phyloP scores from a whole-genome alignment of 2,797 vertebrate genomes.

The Iguana delicatissima region DNA sequence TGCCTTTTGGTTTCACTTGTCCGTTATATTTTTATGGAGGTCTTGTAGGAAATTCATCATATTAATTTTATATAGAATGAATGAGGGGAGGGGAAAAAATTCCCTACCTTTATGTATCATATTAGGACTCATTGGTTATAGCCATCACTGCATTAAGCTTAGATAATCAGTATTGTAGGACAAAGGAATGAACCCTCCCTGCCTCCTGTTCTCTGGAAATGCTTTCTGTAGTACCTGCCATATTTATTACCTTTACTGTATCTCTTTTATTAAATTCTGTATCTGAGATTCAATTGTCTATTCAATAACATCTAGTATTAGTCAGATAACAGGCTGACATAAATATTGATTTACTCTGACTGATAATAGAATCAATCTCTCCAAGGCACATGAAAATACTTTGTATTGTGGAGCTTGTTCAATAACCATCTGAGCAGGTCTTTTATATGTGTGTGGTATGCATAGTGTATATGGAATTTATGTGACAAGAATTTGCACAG shows the following conservation, averaged over 20 bases:
- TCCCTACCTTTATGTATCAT: background rate
- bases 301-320: constrained; percentile 76
- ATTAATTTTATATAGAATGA: background rate
- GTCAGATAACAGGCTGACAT: constrained; percentile 69
- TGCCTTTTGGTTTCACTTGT: background rate
- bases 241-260: constrained; percentile 68
- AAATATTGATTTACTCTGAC: constrained; percentile 77
- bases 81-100: background rate
- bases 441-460: constrained; percentile 26
- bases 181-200: constrained; percentile 36
- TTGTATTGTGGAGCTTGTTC: constrained; percentile 59
- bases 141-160: constrained; percentile 12
- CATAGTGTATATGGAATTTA: constrained; percentile 51
- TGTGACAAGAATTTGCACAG: constrained; percentile 45
- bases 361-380: constrained; percentile 65
- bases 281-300: constrained; percentile 72
- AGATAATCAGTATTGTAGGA: constrained; percentile 29
- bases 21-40: background rate
- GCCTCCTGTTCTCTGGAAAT: constrained; percentile 60
- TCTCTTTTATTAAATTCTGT: constrained; percentile 73
- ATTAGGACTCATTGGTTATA: constrained; percentile 17
- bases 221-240: constrained; percentile 46
- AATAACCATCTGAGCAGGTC: constrained; percentile 44
- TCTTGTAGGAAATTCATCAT: background rate
- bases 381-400: constrained; percentile 24